Evolutionary conservation across 2,113 vertebrate species (phyloP), one percentile per base, ranked within the genome.

Genomic region (Oryzias woworae): DNA sequence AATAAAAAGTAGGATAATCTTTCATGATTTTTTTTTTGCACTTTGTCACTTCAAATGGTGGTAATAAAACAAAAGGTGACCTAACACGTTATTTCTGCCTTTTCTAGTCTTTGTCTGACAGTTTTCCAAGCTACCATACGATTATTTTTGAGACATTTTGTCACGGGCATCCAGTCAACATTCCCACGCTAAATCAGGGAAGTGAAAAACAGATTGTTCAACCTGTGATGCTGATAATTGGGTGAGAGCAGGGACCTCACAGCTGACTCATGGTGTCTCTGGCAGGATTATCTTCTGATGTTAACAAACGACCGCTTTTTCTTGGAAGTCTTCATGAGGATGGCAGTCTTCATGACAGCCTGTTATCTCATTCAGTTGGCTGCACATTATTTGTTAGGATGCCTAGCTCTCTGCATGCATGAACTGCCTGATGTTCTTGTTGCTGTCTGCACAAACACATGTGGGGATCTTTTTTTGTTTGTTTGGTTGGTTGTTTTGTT

Each of bases 281-380:
- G 7, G 43, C 60, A 59, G 66, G 58, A 84, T 78, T 66, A 62
- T 73, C 48, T 46, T 57, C 22, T 45, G 42, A 68, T 52, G 28
- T 55, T 36, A 20, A 20, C 28, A 66, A 64, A 55, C 1, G 1
- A 22, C 48, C 41, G 64, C 14, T 72, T 61, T 65, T 58, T 42
- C 58, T 70, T 58, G 61, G 49, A 48, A 57, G 42, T 16, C 5
- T 2, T 59, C 18, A 26, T 24, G 22, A 5, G 4, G 26, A 8
- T 48, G 45, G 46, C 7, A 7, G 2, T 24, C 46, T 69, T 22
- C 12, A 28, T 49, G 23, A 54, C 43, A 54, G 22, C 26, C 56
- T 46, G 65, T 55, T 5, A 45, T 44, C 16, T 54, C 18, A 3
- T 16, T 69, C 22, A 44, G 45, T 31, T 64, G 16, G 45, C 17